Evolutionary conservation across 1,140 invertebrate genomes (phyloP).

Genomic region (Diorhabda carinulata): DNA sequence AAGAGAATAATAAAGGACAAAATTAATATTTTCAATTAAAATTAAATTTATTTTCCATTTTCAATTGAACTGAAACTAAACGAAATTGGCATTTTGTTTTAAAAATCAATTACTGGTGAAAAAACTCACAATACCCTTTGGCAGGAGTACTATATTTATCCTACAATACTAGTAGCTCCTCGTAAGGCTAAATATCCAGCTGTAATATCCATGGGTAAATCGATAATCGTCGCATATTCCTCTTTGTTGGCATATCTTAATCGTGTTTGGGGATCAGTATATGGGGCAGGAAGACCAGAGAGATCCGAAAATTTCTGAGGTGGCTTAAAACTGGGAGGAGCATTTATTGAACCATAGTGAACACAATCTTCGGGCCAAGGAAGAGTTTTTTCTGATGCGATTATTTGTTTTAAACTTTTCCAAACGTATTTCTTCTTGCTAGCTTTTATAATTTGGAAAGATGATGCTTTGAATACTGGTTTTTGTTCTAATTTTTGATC

Average conservation of each 20-base stretch:
- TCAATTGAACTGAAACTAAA: too few species aligned
- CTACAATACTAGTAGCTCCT: slow-evolving; percentile 80
- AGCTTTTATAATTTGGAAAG: slow-evolving; percentile 40
- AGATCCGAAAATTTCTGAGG: slow-evolving; percentile 93
- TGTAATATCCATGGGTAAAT: slow-evolving; percentile 85
- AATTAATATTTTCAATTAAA: too few species aligned
- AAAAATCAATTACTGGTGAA: too few species aligned
- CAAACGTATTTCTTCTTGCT: slow-evolving; percentile 67
- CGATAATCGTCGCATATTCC: slow-evolving; percentile 79
- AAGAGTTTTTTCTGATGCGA: slow-evolving; percentile 65
- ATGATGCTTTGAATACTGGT: slow-evolving; percentile 41
- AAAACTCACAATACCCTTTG: too few species aligned
- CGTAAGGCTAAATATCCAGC: slow-evolving; percentile 81
- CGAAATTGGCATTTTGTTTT: too few species aligned
- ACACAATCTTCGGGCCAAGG: slow-evolving; percentile 65
- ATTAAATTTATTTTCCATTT: too few species aligned
- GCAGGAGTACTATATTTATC: slow-evolving; percentile 42
- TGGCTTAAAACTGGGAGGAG: slow-evolving; percentile 84
- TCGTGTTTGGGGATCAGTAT: slow-evolving; percentile 87
- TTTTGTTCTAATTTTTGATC: slow-evolving; percentile 35
- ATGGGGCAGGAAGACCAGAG: slow-evolving; percentile 79
- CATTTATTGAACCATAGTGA: slow-evolving; percentile 79
- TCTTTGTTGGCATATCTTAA: slow-evolving; percentile 78
- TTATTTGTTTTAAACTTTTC: slow-evolving; percentile 75
- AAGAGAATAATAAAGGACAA: too few species aligned